Percentiles rank a stretch among this genome's conserved stretches.
These are phyloP conservation scores for Eulimnadia texana DNA, from an alignment of 1,140 invertebrate genomes.

Conservation along the genomic window DNA sequence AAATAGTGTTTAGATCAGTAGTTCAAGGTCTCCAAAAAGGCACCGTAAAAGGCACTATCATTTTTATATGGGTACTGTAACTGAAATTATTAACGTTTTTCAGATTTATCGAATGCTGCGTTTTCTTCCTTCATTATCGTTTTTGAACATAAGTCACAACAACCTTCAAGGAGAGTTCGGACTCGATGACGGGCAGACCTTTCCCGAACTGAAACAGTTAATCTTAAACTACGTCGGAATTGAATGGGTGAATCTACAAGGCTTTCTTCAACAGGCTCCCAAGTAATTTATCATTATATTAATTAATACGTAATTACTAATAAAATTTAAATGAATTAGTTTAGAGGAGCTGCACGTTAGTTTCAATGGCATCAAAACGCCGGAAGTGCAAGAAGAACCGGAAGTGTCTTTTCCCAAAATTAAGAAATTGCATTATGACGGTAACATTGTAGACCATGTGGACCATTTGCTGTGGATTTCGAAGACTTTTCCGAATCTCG, in stretches of 20 bases:
- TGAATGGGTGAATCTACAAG: slow-evolving; percentile 64
- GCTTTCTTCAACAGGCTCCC: slow-evolving; percentile 53
- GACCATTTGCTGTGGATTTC: slow-evolving; percentile 10
- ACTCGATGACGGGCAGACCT: slow-evolving; percentile 22
- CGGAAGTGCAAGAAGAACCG: neutral
- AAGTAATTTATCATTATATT: slow-evolving; percentile 25
- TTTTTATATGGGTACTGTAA: too few species aligned
- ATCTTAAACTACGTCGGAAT: slow-evolving; percentile 75
- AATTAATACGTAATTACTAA: neutral
- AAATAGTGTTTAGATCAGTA: too few species aligned
- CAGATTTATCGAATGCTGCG: slow-evolving; percentile 52
- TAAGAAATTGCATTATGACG: slow-evolving; percentile 8
- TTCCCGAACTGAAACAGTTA: slow-evolving; percentile 51
- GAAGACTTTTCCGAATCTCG: slow-evolving; percentile 63
- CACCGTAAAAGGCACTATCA: too few species aligned
- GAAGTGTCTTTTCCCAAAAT: neutral
- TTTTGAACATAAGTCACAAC: slow-evolving; percentile 84
- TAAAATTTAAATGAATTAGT: slow-evolving; percentile 26
- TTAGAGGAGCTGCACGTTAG: slow-evolving; percentile 81
- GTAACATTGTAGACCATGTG: slow-evolving; percentile 9
- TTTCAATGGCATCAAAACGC: slow-evolving; percentile 31
- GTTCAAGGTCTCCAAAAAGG: too few species aligned
- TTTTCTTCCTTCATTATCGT: slow-evolving; percentile 71
- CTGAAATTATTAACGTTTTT: slow-evolving; percentile 18
- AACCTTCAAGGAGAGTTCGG: slow-evolving; percentile 32